Evolutionary conservation across 1,140 invertebrate species (phyloP), one percentile per base, ranked within the genome.

Genomic region (Belonocnema kinseyi): DNA sequence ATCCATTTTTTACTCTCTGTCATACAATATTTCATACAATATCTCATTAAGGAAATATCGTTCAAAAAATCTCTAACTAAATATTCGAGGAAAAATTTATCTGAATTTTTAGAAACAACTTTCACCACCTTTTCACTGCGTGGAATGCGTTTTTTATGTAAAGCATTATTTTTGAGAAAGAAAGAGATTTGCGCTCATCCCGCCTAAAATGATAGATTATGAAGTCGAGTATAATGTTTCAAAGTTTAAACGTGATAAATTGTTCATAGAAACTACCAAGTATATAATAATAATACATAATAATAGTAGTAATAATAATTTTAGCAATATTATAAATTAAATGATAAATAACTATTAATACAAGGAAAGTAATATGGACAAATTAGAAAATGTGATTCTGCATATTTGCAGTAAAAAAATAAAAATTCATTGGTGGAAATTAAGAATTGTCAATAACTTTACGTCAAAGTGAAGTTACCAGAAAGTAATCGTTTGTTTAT

Each of bases 191-290:
- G 76, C 79, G 72, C 76, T 77, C 72, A 72, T 51, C 71, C 71
- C 74, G 74, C 70, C 76, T 73, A 74, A 74, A 78, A 74, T 58
- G 46, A 75, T 78, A 73, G 72, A 72, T 33, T 66, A 70, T 46
- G 56, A 76, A 71, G 72, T 76, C 75, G 75, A 50, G 50, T 76
- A 50, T 79, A 76, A 40, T 79, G 52, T 78, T 74, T 58, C 11
- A 73, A 77, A 21, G 70, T n/a, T 26, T 19, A 46, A 54, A 26
- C 16, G 74, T 70, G 14, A 76, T 8, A 61, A 58, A 16, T 6
- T 11, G 50, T 56, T 50, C 33, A 16, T 51, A 72, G 46, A 54
- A 19, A 58, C 13, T 54, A 46, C 5, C 13, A 17, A n/a, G 50
- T 71, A 58, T 52, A 8, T 17, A 51, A 40, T 16, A 50, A 75